Evolutionary conservation across 92 coral and sea anemone genomes (phyloP).

Genomic region (Heteractis magnifica): DNA sequence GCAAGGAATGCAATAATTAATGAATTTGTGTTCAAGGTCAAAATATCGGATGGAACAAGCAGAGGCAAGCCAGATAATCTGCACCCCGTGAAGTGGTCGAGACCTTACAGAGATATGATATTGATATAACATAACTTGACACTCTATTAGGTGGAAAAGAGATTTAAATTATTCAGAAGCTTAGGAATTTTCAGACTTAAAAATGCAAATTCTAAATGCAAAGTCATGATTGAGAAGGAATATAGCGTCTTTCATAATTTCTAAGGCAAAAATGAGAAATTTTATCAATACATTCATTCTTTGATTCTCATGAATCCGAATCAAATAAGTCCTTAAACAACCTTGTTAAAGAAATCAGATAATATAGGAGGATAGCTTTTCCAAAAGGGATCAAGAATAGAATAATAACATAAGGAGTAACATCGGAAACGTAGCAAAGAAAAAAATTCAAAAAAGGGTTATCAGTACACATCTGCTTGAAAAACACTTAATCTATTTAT

Average conservation of each 20-base stretch:
- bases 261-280: too few species aligned
- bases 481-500: neutral
- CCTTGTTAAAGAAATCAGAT: neutral
- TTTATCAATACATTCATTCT: too few species aligned
- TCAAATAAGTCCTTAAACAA: neutral
- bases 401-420: neutral
- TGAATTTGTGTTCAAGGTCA: neutral
- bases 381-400: neutral
- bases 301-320: neutral
- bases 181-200: too few species aligned
- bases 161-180: too few species aligned
- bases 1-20: neutral
- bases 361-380: neutral
- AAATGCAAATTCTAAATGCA: too few species aligned
- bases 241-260: too few species aligned
- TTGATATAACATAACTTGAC: neutral
- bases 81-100: neutral
- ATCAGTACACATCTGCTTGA: neutral
- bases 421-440: neutral
- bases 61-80: neutral
- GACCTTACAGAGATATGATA: neutral
- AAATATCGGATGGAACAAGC: constrained; percentile 3
- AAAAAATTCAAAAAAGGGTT: neutral
- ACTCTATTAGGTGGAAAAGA: neutral
- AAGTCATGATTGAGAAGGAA: too few species aligned